Percentiles rank a stretch among this genome's conserved stretches.
Conservation (phyloP, 2,797 vertebrate genomes). For the Hyperoplus lanceolatus region DNA sequence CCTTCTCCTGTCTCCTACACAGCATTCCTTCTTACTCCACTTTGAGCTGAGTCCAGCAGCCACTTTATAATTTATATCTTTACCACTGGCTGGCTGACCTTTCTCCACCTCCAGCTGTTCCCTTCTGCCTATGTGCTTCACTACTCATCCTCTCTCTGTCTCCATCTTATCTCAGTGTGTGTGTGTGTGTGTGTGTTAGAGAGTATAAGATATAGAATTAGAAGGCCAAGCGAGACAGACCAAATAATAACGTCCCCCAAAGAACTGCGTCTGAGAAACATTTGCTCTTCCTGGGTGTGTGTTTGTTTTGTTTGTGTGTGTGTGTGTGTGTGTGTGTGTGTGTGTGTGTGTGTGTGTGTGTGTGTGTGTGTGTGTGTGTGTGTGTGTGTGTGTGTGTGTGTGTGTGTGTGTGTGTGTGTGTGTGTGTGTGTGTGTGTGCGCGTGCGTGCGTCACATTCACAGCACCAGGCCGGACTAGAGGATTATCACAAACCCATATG, state of each 20-base stretch:
- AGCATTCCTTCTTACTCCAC: slow-evolving; percentile 23
- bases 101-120: slow-evolving; percentile 70
- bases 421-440: no score
- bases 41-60: slow-evolving; percentile 34
- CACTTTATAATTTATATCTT: slow-evolving; percentile 59
- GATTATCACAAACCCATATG: slow-evolving; percentile 71
- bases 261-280: slow-evolving; percentile 66
- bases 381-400: slow-evolving; percentile 17
- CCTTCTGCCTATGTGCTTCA: slow-evolving; percentile 25
- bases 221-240: slow-evolving; percentile 49
- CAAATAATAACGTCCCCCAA: slow-evolving; percentile 63
- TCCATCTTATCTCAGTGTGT: background rate
- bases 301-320: slow-evolving; percentile 43
- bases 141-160: slow-evolving; percentile 29
- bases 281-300: slow-evolving; percentile 48
- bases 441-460: slow-evolving; percentile 55
- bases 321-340: slow-evolving; percentile 39
- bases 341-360: slow-evolving; percentile 49
- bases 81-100: slow-evolving; percentile 64
- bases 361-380: background rate
- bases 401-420: slow-evolving; percentile 50
- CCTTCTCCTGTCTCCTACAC: background rate
- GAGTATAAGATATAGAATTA: slow-evolving; percentile 54
- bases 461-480: slow-evolving; percentile 62
- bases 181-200: slow-evolving; percentile 21